Percentiles rank a stretch among this genome's conserved stretches.
Conservation (phyloP, 2,797 vertebrate genomes). For the Lutjanus argentimaculatus region DNA sequence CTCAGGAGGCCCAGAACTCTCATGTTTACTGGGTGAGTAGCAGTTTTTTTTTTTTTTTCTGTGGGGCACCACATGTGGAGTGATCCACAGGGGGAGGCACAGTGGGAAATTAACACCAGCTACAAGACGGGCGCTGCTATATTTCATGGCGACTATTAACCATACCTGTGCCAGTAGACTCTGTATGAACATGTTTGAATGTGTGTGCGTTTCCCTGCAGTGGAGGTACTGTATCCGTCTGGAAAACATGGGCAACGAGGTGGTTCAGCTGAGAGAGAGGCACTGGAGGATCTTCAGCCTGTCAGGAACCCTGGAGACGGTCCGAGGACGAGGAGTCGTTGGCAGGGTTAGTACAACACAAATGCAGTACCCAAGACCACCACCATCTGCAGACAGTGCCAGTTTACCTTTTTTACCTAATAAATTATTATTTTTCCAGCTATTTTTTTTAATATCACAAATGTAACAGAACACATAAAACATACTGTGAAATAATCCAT, state of each 20-base stretch:
- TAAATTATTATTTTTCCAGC: not conserved
- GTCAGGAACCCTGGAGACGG: conserved; percentile 97
- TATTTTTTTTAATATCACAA: not conserved
- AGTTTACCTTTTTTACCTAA: not conserved
- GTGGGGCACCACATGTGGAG: not conserved
- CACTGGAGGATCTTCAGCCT: conserved; percentile 99
- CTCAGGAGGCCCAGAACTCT: conserved; percentile 98
- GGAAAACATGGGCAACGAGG: conserved; percentile 95
- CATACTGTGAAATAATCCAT: not conserved
- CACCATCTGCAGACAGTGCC: not conserved
- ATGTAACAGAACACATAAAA: not conserved
- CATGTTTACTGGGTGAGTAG: conserved; percentile 98
- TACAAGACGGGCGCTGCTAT: not conserved
- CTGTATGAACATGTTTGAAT: not conserved
- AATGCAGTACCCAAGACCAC: not conserved
- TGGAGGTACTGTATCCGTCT: conserved; percentile 98
- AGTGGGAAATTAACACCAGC: not conserved
- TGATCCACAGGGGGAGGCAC: not conserved
- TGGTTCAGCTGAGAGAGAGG: conserved; percentile 95
- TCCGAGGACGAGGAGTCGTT: conserved; percentile 95
- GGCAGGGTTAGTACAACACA: conserved; percentile 88
- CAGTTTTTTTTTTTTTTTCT: not conserved
- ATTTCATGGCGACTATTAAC: not conserved
- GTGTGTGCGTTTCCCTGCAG: conserved; percentile 73
- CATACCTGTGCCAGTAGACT: not conserved